Evolutionary conservation across 1,140 invertebrate genomes (phyloP), one percentile per base, ranked within the genome.

Genomic region (Eumaeus atala): DNA sequence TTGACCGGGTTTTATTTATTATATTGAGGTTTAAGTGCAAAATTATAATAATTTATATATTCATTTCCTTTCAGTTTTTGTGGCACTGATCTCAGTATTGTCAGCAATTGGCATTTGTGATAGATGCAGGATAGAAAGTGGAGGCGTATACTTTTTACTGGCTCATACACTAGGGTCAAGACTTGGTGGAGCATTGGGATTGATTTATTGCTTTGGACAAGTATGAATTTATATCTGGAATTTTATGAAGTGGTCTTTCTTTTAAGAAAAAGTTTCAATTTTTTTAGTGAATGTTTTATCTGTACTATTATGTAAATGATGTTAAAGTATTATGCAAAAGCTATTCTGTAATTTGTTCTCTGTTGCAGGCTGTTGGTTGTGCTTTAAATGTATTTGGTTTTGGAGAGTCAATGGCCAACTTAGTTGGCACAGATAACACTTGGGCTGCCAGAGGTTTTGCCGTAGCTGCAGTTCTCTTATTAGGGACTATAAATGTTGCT

Each of bases 101-200:
- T 97, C 96, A 72, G 96, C 96, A 28, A 95, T 98, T 51, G 97
- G 97, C 40, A 97, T 99, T 69, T 98, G 96, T 89, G 96, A 98
- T 88, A 85, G 97, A 79, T 97, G 96, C 88, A 91, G 95, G 62
- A 94, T 98, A 68, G 95, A 96, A 88, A 97, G 95, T 88, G 97
- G 97, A 28, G 97, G 97, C 21, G 96, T 99, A 11, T 98, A 98
- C 87, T 98, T 98, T 87, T 89, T 99, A 47, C 84, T 99, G 35
- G 95, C 96, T 0, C 96, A 98, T 78, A 97, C 98, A 3, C 87
- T 99, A 9, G 97, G 97, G 36, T 96, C 95, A 5, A 90, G 95
- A 73, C 93, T 97, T 76, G 97, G 96, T 8, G 96, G 96, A 12
- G 93, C 97, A 48, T 89, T 98, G 12, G 97, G 97, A 47, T 86